Percentiles rank a stretch among this genome's conserved stretches.
Evolutionary conservation across 2,113 vertebrate genomes (phyloP).

Genomic region (Strigops habroptila): DNA sequence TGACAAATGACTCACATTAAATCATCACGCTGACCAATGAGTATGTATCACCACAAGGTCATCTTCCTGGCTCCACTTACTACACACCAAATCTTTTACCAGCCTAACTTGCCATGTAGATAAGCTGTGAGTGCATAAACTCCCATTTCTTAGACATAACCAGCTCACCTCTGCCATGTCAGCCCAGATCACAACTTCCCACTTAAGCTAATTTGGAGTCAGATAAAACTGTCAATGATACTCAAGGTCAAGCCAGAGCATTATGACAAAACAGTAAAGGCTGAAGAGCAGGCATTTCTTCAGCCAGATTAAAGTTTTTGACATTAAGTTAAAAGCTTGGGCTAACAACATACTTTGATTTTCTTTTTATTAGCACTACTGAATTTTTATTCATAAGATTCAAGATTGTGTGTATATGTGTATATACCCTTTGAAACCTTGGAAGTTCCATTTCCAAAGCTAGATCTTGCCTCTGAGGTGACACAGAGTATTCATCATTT

Average conservation of each 20-base stretch:
- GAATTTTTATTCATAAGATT: neutral
- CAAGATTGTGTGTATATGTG: too few relatives aligned
- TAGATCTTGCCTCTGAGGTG: neutral
- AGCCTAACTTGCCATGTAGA: neutral
- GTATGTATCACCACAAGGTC: fast-evolving
- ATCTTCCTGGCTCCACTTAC: neutral
- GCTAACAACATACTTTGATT: neutral
- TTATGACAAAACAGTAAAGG: fast-evolving
- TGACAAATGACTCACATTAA: neutral
- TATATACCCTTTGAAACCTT: neutral
- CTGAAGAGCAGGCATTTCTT: neutral
- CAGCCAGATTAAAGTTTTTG: neutral
- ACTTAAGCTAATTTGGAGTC: neutral
- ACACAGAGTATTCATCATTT: neutral
- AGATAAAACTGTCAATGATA: neutral
- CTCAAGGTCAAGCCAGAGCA: neutral
- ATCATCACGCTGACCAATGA: neutral
- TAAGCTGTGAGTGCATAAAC: neutral
- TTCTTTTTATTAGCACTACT: neutral
- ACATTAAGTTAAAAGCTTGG: neutral
- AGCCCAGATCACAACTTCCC: neutral
- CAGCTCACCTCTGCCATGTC: neutral
- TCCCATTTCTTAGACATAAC: neutral
- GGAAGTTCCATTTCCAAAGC: neutral
- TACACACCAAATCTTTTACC: neutral